Percentiles rank a stretch among this genome's conserved stretches.
Evolutionary conservation across 2,797 vertebrate species (phyloP).

Genomic region (Aselliscus stoliczkanus): DNA sequence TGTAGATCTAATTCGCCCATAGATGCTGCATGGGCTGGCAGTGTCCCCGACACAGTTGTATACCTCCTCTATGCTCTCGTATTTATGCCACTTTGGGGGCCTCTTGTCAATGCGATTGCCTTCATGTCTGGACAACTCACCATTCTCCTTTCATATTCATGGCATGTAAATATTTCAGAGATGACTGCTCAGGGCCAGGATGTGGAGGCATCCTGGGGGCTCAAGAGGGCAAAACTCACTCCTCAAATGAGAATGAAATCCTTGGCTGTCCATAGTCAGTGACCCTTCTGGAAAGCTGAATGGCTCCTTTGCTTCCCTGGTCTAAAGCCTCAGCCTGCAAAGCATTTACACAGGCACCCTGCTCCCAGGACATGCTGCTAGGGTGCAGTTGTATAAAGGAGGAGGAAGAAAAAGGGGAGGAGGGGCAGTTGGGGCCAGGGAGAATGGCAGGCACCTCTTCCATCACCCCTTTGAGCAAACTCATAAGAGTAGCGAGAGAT

Average conservation of each 20-base stretch:
- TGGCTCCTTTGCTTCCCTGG: background rate
- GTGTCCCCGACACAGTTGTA: background rate
- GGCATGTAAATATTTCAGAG: background rate
- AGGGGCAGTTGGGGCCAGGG: background rate
- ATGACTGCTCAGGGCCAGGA: background rate
- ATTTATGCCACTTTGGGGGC: background rate
- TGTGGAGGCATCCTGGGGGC: too few species aligned
- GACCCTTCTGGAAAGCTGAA: background rate
- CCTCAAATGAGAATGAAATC: background rate
- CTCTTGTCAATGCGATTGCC: background rate
- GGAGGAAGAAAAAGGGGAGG: background rate
- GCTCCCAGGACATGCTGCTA: background rate
- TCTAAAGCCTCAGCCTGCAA: background rate
- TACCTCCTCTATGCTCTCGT: background rate
- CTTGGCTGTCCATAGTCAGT: background rate
- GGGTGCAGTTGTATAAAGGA: accelerated
- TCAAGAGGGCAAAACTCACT: background rate
- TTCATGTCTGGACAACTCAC: background rate
- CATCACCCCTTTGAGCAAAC: background rate
- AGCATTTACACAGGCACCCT: background rate
- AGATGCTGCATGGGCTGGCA: background rate
- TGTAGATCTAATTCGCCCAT: background rate
- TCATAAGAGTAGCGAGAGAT: background rate
- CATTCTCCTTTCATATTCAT: background rate
- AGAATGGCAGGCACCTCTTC: background rate